phyloP scores from a whole-genome alignment of 1,140 invertebrate genomes.

The Melipona quadrifasciata region DNA sequence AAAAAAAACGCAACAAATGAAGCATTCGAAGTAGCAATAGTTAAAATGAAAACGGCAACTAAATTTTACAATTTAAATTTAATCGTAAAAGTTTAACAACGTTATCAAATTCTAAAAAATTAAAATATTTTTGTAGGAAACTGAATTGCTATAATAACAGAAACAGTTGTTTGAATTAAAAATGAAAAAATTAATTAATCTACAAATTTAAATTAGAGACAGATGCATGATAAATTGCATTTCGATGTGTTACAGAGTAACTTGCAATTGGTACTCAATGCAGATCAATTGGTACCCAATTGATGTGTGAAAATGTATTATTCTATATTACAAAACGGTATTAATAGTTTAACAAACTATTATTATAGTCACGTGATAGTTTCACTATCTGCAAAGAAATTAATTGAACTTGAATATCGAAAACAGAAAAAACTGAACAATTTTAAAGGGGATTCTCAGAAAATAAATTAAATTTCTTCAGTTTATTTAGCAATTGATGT shows the following conservation, averaged over 20 bases:
- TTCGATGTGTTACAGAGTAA: conserved; percentile 3
- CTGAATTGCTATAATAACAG: background rate
- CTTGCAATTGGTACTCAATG: conserved; percentile 1
- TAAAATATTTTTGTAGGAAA: background rate
- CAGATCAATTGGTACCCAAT: background rate
- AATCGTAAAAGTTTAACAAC: background rate
- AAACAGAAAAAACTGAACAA: background rate
- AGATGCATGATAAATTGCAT: conserved; percentile 2
- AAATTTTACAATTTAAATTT: conserved; percentile 5
- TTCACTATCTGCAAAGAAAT: background rate
- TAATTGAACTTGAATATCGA: background rate
- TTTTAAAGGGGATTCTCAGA: background rate
- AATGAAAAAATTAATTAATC: conserved; percentile 3
- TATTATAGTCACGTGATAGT: background rate
- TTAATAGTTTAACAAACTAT: background rate
- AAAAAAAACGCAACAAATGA: background rate
- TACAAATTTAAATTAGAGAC: background rate
- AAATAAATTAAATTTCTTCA: background rate
- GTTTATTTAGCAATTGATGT: background rate
- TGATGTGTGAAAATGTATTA: background rate
- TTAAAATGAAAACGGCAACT: background rate
- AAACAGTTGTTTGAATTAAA: background rate
- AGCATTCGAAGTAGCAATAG: background rate
- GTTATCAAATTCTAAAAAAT: background rate
- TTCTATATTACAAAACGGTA: background rate